Conservation (phyloP, 2,797 vertebrate genomes). For the Cynopterus sphinx region DNA sequence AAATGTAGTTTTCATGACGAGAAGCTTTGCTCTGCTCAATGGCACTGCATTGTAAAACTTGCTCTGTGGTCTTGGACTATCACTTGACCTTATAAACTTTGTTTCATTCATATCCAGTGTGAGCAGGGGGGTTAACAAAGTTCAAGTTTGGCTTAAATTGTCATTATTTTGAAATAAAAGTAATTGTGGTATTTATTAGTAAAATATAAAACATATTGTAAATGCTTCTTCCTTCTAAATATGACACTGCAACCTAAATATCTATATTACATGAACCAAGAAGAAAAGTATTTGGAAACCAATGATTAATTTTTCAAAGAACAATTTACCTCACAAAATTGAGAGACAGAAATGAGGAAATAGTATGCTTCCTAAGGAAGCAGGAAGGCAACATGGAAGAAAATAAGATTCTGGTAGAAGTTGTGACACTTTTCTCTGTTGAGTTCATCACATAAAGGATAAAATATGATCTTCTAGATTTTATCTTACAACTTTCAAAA, state of each 20-base stretch:
- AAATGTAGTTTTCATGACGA: background rate
- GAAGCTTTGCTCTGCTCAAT: background rate
- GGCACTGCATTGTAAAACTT: background rate
- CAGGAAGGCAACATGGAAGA: background rate
- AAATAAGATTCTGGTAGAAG: background rate
- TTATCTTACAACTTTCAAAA: background rate
- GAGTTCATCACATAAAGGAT: background rate
- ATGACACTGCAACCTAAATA: background rate
- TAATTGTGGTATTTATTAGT: background rate
- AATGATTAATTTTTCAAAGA: background rate
- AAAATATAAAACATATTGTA: background rate
- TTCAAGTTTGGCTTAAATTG: background rate
- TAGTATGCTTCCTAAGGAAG: background rate
- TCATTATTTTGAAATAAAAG: background rate
- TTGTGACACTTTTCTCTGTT: background rate
- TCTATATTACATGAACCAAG: background rate
- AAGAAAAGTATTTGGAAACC: background rate
- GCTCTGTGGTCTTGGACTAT: background rate
- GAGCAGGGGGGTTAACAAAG: background rate
- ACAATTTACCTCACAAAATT: background rate
- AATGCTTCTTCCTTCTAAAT: background rate
- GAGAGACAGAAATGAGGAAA: background rate
- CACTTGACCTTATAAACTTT: background rate
- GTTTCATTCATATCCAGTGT: background rate
- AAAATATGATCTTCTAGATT: background rate